These are phyloP conservation scores for Paradoxurus hermaphroditus DNA, from an alignment of 2,113 vertebrate genomes.

Conservation along the genomic window DNA sequence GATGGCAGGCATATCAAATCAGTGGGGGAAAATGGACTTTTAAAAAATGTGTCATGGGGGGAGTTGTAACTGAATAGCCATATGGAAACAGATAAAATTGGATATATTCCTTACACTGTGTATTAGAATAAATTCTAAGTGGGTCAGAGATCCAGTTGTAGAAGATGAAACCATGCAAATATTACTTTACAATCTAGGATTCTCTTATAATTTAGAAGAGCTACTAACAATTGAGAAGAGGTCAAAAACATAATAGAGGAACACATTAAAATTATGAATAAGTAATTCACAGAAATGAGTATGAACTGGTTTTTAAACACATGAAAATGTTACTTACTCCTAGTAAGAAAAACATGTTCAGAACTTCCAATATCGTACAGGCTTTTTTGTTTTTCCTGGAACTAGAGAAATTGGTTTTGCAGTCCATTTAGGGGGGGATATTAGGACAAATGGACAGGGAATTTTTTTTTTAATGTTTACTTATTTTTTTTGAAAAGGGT, in stretches of 20 bases:
- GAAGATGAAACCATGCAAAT: not conserved
- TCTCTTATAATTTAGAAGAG: not conserved
- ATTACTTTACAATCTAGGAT: not conserved
- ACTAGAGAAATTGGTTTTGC: not conserved
- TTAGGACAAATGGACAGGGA: not conserved
- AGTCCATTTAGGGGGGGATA: not conserved
- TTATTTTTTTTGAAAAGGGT: too few relatives aligned
- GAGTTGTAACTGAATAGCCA: not conserved
- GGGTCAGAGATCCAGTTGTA: not conserved
- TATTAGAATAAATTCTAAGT: not conserved
- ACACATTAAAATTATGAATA: not conserved
- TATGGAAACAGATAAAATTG: not conserved
- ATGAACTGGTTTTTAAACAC: not conserved
- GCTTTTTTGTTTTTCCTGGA: not conserved
- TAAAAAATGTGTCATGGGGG: too few relatives aligned
- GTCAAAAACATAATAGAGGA: not conserved
- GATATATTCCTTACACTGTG: too few relatives aligned
- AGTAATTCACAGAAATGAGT: not conserved
- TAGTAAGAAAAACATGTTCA: not conserved
- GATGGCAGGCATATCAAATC: not conserved
- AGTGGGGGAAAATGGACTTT: not conserved
- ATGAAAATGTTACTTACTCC: not conserved
- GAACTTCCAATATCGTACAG: not conserved
- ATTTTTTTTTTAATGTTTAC: too few relatives aligned
- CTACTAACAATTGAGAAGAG: not conserved